Conservation (phyloP, 2,113 vertebrate species). For the Lathamus discolor region DNA sequence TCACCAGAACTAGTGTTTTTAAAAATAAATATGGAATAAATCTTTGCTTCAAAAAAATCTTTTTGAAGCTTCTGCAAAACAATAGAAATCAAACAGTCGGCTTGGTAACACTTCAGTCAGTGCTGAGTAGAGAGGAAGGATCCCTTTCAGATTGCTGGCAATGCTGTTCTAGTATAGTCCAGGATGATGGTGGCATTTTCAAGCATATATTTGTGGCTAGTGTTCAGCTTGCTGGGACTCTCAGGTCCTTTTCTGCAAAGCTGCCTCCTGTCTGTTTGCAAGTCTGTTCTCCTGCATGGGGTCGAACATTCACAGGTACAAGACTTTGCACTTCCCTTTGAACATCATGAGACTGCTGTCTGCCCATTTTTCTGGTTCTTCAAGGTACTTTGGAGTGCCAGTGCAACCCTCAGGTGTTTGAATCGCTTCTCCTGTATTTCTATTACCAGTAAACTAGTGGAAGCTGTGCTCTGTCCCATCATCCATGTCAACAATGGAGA, state of each 20-base stretch:
- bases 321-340: background rate
- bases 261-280: background rate
- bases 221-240: background rate
- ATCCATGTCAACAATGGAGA: background rate
- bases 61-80: background rate
- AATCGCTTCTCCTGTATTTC: rapidly evolving
- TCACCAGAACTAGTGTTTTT: background rate
- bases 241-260: background rate
- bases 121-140: background rate
- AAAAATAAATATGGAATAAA: background rate
- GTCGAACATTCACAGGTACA: background rate
- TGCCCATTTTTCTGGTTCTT: background rate
- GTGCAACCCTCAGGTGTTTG: background rate
- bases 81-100: background rate
- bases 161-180: background rate
- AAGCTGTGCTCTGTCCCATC: background rate
- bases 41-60: background rate
- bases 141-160: background rate
- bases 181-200: background rate
- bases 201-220: rapidly evolving
- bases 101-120: background rate
- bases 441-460: background rate
- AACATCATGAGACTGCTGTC: background rate
- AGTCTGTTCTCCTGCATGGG: background rate
- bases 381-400: background rate